Conservation (phyloP, 2,797 vertebrate species). For the Tapera naevia region DNA sequence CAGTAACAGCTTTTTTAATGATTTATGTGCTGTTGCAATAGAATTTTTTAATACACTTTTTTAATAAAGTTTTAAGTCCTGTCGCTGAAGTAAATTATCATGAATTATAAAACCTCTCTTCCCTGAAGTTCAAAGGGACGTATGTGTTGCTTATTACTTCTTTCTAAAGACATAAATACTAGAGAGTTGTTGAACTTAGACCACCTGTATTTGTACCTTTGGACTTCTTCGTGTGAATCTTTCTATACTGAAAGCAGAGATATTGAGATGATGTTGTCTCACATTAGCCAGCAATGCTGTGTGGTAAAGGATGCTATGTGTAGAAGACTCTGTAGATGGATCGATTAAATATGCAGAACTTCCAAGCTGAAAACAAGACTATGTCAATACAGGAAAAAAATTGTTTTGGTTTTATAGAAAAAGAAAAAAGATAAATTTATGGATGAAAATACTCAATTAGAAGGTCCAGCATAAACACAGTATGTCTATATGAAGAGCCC, state of each 20-base stretch:
- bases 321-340: not conserved
- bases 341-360: not conserved
- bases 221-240: not conserved
- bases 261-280: not conserved
- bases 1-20: not conserved
- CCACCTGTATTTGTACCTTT: rapidly evolving
- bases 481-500: not conserved
- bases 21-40: not conserved
- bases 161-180: not conserved
- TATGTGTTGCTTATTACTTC: not conserved
- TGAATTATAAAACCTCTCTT: not conserved
- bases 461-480: not conserved
- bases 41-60: not conserved
- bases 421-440: not conserved
- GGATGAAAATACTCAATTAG: not conserved
- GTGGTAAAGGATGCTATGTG: not conserved
- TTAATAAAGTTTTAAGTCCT: not conserved
- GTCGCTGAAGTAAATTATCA: not conserved
- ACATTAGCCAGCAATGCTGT: not conserved
- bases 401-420: not conserved
- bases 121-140: not conserved
- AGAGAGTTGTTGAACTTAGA: not conserved
- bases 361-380: not conserved
- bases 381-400: not conserved
- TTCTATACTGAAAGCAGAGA: not conserved